phyloP scores from a whole-genome alignment of 2,888 invertebrate genomes.

The Tiliacea aurago region DNA sequence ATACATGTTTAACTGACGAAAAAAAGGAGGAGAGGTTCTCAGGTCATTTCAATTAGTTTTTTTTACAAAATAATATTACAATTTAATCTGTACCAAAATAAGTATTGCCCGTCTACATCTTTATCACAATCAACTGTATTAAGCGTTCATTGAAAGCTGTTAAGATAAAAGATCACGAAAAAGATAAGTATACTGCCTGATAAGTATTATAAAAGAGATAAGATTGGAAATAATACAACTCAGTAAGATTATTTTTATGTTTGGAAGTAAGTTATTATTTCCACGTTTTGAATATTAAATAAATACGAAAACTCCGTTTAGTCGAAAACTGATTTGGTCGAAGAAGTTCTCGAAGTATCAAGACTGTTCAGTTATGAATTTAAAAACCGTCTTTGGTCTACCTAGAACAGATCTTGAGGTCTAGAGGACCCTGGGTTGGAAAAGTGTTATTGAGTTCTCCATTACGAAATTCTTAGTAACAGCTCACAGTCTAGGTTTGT shows the following conservation, averaged over 20 bases:
- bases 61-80: no score
- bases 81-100: not conserved
- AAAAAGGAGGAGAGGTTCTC: not conserved
- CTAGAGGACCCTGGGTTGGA: not conserved
- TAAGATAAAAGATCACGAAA: constrained; percentile 46
- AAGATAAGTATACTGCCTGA: constrained; percentile 39
- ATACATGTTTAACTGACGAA: not conserved
- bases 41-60: no score
- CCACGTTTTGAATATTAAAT: constrained; percentile 5
- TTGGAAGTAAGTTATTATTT: constrained; percentile 17
- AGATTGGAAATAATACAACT: constrained; percentile 20
- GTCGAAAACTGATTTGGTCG: not conserved
- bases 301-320: not conserved
- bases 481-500: not conserved
- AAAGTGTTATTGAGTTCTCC: not conserved
- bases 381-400: not conserved
- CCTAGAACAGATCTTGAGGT: not conserved
- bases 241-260: constrained; percentile 13
- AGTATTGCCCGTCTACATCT: constrained; percentile 28
- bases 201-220: constrained; percentile 45
- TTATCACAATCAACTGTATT: constrained; percentile 26
- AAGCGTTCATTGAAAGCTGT: constrained; percentile 47
- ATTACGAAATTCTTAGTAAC: not conserved
- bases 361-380: not conserved
- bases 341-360: not conserved